Base-by-base conservation (phyloP, 2,113 vertebrate species). In the Colinus virginianus region DNA sequence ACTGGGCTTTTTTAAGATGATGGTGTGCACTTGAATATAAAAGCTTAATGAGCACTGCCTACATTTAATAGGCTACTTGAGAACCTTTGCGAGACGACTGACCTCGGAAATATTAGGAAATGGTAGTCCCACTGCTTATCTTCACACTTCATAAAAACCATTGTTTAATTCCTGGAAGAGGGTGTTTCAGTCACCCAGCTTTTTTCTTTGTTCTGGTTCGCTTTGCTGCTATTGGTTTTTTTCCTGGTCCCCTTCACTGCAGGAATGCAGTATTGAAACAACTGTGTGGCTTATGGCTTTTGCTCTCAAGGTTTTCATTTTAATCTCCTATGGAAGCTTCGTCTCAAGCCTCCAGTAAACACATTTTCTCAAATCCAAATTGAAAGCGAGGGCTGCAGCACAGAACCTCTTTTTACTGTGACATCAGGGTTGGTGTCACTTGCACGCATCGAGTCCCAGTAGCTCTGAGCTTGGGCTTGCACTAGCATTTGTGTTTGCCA, bases 121-220 rank as follows among this genome's bases (percentile, higher is more conserved):
- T 85, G 36, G 68, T 88, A 85, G 69, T 91, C 71, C 64, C 71
- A 56, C 51, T 75, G 82, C 90, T 93, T 92, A 79, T 90, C 85
- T 92, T 89, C 45, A 18, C 64, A 86, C 42, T 94, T 93, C 30
- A 42, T 92, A 62, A 96, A 88, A 94, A 84, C n/a, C 61, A 90
- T 91, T 95, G 82, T 94, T 94, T 81, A 62, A 66, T 96, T 94
- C 82, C 90, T 95, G 93, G 72, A 86, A 96, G 56, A 71, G n/a
- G 58, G 43, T 86, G 79, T 95, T 96, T 91, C 61, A 68, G 34
- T 78, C 6, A 10, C 75, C 67, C 51, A 62, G 9, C 34, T 79
- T 87, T 66, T 53, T 26, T 49, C 13, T 81, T 88, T 94, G 53
- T 91, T 86, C 61, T 86, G 76, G 22, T 88, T 91, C 90, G 77